A percentile compares a stretch with the other conserved stretches of the same genome.
Evolutionary conservation across 2,888 invertebrate species (phyloP).

Genomic region (Lingula anatina): DNA sequence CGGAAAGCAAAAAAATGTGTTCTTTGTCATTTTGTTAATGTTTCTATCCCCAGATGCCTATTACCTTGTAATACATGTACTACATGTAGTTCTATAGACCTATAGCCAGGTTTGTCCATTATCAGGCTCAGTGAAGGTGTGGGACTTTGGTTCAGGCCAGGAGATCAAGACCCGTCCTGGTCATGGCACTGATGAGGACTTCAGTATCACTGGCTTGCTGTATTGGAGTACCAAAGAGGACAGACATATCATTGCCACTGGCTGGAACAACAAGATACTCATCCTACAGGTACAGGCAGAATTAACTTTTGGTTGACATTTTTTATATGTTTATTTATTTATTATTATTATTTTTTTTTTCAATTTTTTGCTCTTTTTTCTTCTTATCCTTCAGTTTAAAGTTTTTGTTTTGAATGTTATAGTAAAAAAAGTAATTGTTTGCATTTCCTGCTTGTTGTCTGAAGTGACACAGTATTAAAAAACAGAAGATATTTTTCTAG

Average conservation of each 20-base stretch:
- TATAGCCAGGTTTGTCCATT: no score
- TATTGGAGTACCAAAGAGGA: conserved; percentile 28
- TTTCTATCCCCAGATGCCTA: background rate
- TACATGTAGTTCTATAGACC: no score
- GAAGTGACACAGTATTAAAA: no score
- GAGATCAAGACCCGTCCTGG: conserved; percentile 31
- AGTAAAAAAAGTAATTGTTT: no score
- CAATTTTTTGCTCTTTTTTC: no score
- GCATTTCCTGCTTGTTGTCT: no score
- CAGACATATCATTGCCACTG: conserved; percentile 33
- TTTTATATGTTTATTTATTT: background rate
- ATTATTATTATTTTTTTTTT: background rate
- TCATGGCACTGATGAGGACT: conserved; percentile 12
- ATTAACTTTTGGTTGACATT: no score
- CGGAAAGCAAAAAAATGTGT: background rate
- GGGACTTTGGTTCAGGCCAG: conserved; percentile 52
- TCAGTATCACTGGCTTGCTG: conserved; percentile 25
- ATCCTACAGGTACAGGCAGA: conserved; percentile 38
- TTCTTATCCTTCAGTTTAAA: background rate
- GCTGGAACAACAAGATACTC: conserved; percentile 41
- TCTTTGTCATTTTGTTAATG: background rate
- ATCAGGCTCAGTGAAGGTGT: conserved; percentile 45
- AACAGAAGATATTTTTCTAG: no score
- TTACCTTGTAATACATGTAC: no score
- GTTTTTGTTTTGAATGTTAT: background rate